A percentile compares a stretch with the other conserved stretches of the same genome.
Conservation (phyloP, 2,888 invertebrate genomes). For the Metalampra italica region DNA sequence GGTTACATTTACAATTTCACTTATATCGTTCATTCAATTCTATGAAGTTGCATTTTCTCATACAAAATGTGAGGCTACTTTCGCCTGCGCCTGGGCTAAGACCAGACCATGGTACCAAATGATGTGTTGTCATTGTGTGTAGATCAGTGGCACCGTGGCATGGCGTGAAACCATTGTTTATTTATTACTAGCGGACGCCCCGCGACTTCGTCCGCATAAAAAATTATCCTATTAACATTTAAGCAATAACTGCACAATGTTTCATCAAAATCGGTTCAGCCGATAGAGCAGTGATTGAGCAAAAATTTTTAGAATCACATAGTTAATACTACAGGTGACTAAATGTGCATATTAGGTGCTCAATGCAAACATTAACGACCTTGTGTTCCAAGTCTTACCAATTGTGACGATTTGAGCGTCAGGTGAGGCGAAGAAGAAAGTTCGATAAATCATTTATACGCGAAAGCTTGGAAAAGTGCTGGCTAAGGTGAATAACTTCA, state of each 20-base stretch:
- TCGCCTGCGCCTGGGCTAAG: conserved; percentile 47
- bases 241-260: no score
- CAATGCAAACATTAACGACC: conserved; percentile 7
- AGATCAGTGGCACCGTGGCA: conserved; percentile 38
- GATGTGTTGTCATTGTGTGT: conserved; percentile 56
- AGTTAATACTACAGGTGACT: no score
- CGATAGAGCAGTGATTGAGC: no score
- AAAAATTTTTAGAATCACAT: no score
- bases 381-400: neutral
- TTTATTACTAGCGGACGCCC: no score
- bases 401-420: conserved; percentile 2
- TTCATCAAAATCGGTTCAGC: no score
- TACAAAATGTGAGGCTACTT: conserved; percentile 56
- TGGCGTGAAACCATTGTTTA: conserved; percentile 25
- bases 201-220: no score
- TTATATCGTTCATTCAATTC: conserved; percentile 34
- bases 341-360: no score
- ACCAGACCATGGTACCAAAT: conserved; percentile 27
- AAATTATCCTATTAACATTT: no score
- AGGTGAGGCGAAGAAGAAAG: conserved; percentile 21
- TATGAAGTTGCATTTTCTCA: conserved; percentile 60
- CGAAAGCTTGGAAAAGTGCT: conserved; percentile 20
- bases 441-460: conserved; percentile 20
- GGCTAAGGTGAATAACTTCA: conserved; percentile 13
- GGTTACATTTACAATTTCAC: conserved; percentile 25